Percentiles rank a stretch among this genome's conserved stretches.
Conservation (phyloP, 2,888 invertebrate genomes). For the Protonemura montana region DNA sequence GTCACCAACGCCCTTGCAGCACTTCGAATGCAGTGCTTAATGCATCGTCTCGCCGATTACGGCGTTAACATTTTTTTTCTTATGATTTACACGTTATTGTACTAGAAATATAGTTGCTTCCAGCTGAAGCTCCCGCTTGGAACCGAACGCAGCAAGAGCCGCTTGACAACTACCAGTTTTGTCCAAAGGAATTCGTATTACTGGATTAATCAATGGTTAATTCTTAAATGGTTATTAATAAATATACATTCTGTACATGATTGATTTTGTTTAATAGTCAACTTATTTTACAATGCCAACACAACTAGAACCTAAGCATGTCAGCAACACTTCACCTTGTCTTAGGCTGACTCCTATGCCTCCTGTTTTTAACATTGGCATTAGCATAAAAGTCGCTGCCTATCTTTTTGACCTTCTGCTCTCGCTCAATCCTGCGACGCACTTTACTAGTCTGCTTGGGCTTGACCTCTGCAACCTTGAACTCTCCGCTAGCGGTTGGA, state of each 20-base stretch:
- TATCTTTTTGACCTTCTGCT: slow-evolving; percentile 79
- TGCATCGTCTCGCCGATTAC: background rate
- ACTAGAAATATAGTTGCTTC: background rate
- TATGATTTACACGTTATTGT: background rate
- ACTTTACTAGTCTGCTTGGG: slow-evolving; percentile 77
- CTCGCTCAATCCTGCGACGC: slow-evolving; percentile 75
- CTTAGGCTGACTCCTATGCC: background rate
- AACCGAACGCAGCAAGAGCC: background rate
- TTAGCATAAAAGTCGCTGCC: slow-evolving; percentile 91
- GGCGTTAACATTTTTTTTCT: background rate
- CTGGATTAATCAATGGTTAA: no score
- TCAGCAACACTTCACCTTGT: background rate
- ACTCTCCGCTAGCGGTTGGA: slow-evolving; percentile 9
- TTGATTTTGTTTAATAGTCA: no score
- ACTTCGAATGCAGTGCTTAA: background rate
- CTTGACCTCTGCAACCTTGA: slow-evolving; percentile 8
- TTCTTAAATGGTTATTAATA: no score
- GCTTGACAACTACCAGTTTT: background rate
- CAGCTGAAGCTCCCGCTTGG: background rate
- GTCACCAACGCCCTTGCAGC: background rate
- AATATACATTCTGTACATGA: background rate
- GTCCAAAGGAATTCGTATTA: no score
- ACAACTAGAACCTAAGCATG: background rate
- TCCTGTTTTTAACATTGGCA: slow-evolving; percentile 87
- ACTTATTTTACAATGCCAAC: background rate